Percentiles rank a stretch among this genome's conserved stretches.
These are phyloP conservation scores for Microtus ochrogaster DNA, from an alignment of 2,113 vertebrate species.

Conservation along the genomic window DNA sequence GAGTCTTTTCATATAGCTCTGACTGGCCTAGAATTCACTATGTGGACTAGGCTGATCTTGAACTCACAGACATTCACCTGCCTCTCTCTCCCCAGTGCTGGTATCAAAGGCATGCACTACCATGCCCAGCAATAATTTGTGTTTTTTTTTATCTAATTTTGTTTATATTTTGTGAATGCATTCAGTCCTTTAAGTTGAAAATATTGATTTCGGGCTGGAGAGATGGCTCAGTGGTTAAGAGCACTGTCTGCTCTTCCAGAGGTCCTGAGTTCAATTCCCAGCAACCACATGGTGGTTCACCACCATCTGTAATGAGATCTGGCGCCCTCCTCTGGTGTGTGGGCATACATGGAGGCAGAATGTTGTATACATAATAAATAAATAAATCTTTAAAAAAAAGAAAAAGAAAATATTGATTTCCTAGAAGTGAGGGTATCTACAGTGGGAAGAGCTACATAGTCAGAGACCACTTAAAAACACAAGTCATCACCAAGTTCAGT, in stretches of 20 bases:
- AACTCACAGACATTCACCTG: background rate
- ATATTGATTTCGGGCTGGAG: conserved; percentile 43
- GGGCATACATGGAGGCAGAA: no score
- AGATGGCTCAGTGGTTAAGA: no score
- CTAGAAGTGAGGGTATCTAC: background rate
- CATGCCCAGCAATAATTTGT: background rate
- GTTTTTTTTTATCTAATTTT: background rate
- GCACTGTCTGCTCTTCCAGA: no score
- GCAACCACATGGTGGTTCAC: no score
- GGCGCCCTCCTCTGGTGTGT: no score
- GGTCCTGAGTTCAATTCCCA: no score
- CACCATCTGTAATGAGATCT: no score
- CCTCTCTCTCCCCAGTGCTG: background rate
- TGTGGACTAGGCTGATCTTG: background rate
- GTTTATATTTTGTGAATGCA: conserved; percentile 31
- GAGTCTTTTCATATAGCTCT: background rate
- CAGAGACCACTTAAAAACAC: background rate
- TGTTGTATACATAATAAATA: no score
- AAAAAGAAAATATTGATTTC: conserved; percentile 48
- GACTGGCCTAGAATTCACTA: background rate
- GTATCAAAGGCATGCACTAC: background rate
- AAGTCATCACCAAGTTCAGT: background rate
- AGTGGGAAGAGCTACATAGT: background rate
- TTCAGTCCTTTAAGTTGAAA: conserved; percentile 22
- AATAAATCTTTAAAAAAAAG: no score